These are phyloP conservation scores for Candidula unifasciata DNA, from an alignment of 2,888 invertebrate genomes.

Conservation along the genomic window DNA sequence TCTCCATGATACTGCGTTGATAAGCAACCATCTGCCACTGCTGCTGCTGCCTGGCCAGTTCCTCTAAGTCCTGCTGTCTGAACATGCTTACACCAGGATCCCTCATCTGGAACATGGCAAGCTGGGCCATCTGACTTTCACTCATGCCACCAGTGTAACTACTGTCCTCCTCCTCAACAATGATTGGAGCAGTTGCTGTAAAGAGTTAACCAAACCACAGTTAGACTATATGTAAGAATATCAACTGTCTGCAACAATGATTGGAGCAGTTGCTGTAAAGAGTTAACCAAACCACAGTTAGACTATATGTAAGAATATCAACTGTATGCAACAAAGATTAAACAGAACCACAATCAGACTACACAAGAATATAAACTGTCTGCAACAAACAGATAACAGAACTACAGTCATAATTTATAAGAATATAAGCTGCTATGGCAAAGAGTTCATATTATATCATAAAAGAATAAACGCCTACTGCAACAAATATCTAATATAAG, in stretches of 20 bases:
- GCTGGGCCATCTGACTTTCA: conserved; percentile 48
- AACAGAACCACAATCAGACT: too few relatives aligned
- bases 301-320: too few relatives aligned
- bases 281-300: not conserved
- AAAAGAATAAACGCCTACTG: too few relatives aligned
- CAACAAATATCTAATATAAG: too few relatives aligned
- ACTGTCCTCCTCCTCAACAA: conserved; percentile 46
- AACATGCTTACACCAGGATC: conserved; percentile 47
- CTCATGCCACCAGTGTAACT: conserved; percentile 16
- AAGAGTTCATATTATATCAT: too few relatives aligned
- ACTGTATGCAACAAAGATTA: too few relatives aligned
- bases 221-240: too few relatives aligned
- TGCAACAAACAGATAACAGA: too few relatives aligned
- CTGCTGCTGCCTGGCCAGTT: conserved; percentile 51
- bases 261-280: conserved; percentile 48
- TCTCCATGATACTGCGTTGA: conserved; percentile 53
- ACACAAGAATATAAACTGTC: too few relatives aligned
- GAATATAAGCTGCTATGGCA: too few relatives aligned
- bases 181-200: conserved; percentile 49
- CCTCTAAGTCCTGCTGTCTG: conserved; percentile 51
- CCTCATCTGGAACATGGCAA: conserved; percentile 49
- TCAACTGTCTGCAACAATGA: conserved; percentile 49
- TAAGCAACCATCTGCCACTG: conserved; percentile 53
- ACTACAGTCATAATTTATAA: too few relatives aligned
- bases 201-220: not conserved